Percentiles rank a stretch among this genome's conserved stretches.
phyloP scores from a whole-genome alignment of 2,888 invertebrate genomes.

The Dorcus parallelipipedus region DNA sequence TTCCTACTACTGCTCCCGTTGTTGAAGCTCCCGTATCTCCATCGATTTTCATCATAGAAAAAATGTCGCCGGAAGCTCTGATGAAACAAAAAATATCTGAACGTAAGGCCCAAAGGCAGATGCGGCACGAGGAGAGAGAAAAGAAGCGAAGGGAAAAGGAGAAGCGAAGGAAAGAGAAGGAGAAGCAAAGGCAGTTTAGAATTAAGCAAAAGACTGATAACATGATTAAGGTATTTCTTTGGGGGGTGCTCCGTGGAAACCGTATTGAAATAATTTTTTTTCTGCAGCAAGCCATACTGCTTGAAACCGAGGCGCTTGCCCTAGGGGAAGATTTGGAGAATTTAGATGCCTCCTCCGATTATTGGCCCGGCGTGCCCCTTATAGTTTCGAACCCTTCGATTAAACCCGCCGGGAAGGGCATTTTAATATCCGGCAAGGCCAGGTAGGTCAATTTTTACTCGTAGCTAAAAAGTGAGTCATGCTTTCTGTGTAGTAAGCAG shows the following conservation, averaged over 20 bases:
- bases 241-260: not conserved
- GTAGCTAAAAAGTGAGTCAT: not conserved
- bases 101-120: conserved; percentile 42
- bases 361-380: conserved; percentile 41
- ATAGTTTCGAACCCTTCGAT: conserved; percentile 35
- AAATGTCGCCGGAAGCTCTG: conserved; percentile 32
- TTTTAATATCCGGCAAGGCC: conserved; percentile 54
- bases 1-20: not conserved
- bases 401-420: conserved; percentile 55
- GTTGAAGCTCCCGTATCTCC: not conserved
- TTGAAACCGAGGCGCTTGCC: conserved; percentile 26
- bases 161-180: conserved; percentile 41
- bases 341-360: conserved; percentile 26
- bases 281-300: conserved; percentile 15
- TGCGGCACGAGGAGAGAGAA: conserved; percentile 43
- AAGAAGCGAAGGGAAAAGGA: conserved; percentile 44
- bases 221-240: conserved; percentile 44
- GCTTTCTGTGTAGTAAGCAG: conserved; percentile 6
- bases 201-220: conserved; percentile 45
- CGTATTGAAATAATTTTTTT: too few species aligned
- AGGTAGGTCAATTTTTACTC: conserved; percentile 6
- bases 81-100: conserved; percentile 40
- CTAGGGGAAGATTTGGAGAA: conserved; percentile 28
- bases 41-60: conserved; percentile 5
- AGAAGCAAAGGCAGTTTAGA: conserved; percentile 41